Conservation (phyloP, 2,797 vertebrate genomes). For the Furcifer pardalis region DNA sequence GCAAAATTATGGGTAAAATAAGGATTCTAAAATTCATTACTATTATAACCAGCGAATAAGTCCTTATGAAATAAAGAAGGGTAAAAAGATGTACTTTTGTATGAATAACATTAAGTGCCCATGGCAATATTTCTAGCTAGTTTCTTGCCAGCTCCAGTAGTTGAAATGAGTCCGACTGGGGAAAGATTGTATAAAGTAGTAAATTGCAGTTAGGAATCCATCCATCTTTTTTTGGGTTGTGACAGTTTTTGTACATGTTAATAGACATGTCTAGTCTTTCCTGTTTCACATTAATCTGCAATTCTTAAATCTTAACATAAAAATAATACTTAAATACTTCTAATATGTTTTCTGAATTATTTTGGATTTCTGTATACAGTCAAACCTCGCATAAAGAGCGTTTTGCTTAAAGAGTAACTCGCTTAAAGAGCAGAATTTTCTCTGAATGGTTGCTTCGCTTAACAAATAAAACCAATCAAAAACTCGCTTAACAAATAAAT, state of each 20-base stretch:
- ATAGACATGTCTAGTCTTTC: not conserved
- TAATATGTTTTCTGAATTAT: not conserved
- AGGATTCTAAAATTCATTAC: not conserved
- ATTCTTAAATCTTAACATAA: not conserved
- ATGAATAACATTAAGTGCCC: not conserved
- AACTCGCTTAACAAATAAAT: too few species aligned
- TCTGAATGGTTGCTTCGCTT: too few species aligned
- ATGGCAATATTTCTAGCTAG: not conserved
- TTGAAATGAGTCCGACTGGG: not conserved
- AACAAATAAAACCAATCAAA: too few species aligned
- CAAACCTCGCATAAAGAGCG: too few species aligned
- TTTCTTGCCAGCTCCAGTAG: not conserved
- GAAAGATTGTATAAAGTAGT: not conserved
- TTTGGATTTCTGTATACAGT: not conserved
- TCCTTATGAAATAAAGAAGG: not conserved
- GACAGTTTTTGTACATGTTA: not conserved
- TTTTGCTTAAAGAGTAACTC: too few species aligned
- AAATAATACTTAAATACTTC: not conserved
- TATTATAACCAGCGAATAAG: not conserved
- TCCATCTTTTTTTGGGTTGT: not conserved
- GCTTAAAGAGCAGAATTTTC: too few species aligned
- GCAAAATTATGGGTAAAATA: not conserved
- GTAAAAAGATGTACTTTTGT: not conserved
- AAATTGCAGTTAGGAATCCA: not conserved
- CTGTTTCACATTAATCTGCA: not conserved